A percentile compares a stretch with the other conserved stretches of the same genome.
Evolutionary conservation across 2,888 invertebrate species (phyloP).

Genomic region (Lymantria dispar): DNA sequence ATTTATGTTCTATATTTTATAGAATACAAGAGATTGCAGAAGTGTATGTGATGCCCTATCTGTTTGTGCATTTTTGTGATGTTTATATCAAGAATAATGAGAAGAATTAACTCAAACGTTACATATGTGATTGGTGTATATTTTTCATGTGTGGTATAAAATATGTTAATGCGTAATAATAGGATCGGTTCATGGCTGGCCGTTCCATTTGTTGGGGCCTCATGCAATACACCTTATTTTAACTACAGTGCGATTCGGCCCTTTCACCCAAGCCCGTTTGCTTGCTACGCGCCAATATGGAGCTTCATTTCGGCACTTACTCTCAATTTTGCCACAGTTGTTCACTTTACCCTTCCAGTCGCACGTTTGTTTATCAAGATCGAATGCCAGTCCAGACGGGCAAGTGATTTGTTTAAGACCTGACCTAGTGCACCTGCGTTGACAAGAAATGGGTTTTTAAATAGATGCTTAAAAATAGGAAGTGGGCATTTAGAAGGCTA

Average conservation of each 20-base stretch:
- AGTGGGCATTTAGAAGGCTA: conserved; percentile 72
- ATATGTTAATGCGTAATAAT: conserved; percentile 58
- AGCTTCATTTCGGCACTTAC: conserved; percentile 88
- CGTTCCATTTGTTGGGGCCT: conserved; percentile 64
- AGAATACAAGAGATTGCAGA: too few relatives aligned
- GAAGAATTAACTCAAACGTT: too few relatives aligned
- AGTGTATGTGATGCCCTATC: too few relatives aligned
- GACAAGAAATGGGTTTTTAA: conserved; percentile 80
- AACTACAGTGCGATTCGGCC: conserved; percentile 79
- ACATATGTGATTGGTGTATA: not conserved
- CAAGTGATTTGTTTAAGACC: conserved; percentile 98
- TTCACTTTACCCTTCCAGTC: conserved; percentile 99
- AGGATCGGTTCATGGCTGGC: conserved; percentile 52
- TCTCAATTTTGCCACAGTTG: conserved; percentile 98
- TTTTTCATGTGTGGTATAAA: conserved; percentile 15
- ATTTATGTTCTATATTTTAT: too few relatives aligned
- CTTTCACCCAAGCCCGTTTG: conserved; percentile 79
- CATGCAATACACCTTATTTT: conserved; percentile 71
- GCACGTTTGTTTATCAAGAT: conserved; percentile 98
- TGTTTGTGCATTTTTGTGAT: too few relatives aligned
- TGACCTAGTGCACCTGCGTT: conserved; percentile 95
- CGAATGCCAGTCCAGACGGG: conserved; percentile 98
- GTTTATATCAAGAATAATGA: too few relatives aligned
- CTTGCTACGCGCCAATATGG: conserved; percentile 69
- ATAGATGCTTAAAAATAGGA: conserved; percentile 61